These are phyloP conservation scores for Plebejus melissa DNA, from an alignment of 2,888 invertebrate species.

Conservation along the genomic window DNA sequence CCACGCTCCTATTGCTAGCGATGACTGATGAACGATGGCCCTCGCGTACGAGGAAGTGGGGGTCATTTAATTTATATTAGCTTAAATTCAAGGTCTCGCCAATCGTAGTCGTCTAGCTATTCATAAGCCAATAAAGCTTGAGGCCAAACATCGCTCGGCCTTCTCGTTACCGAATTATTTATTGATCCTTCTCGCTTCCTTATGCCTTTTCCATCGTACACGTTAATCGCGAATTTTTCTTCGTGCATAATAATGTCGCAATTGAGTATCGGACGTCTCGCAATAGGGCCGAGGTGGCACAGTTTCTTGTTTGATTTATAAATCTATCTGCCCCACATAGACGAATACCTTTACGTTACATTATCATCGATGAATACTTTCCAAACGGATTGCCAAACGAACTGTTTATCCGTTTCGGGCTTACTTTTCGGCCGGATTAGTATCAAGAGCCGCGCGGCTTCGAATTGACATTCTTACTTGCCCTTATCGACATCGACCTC, in stretches of 20 bases:
- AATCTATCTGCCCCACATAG: conserved; percentile 73
- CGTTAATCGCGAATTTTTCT: conserved; percentile 36
- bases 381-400: conserved; percentile 64
- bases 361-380: conserved; percentile 62
- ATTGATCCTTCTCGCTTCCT: conserved; percentile 37
- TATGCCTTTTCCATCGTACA: conserved; percentile 32
- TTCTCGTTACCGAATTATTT: conserved; percentile 47
- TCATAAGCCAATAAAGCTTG: conserved; percentile 67
- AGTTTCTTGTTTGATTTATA: conserved; percentile 71
- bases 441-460: conserved; percentile 19
- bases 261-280: conserved; percentile 61
- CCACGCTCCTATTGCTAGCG: conserved; percentile 48
- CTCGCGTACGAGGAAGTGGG: conserved; percentile 68
- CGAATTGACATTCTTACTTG: conserved; percentile 7
- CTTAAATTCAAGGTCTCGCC: conserved; percentile 71
- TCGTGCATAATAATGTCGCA: conserved; percentile 64
- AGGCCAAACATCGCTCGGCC: conserved; percentile 57
- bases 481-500: conserved; percentile 25
- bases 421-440: conserved; percentile 33
- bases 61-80: conserved; percentile 72
- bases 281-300: conserved; percentile 71
- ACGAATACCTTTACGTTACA: conserved; percentile 62
- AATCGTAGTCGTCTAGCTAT: conserved; percentile 71
- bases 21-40: conserved; percentile 49
- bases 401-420: conserved; percentile 48